Evolutionary conservation across 2,113 vertebrate genomes (phyloP), one percentile per base, ranked within the genome.

Genomic region (Melanotaenia duboulayi): DNA sequence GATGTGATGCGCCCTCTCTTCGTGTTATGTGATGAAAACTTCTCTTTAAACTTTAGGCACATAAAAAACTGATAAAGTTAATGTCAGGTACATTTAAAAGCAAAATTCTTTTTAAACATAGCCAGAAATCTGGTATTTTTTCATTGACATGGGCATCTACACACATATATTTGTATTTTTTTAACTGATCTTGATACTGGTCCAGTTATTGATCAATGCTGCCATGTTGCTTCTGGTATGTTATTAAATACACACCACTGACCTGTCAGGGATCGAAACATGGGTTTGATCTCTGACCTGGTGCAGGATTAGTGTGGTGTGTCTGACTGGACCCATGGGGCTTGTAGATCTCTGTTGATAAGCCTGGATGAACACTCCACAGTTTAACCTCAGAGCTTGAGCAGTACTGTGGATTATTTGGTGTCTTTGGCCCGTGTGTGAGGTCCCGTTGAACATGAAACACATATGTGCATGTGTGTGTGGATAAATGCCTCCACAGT

Each of bases 241-340:
- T 51, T 54, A 32, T 32, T 4, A 52, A 69, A 64, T 13, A n/a
- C 22, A 28, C 7, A n/a, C 52, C 9, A 24, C 51, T 39, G 69
- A 65, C 48, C 44, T 61, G 48, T 61, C 66, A 57, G 40, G 25
- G 66, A 65, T 25, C 25, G 54, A 42, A 19, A 24, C 20, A 44
- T 5, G 12, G 11, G 24, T 86, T 49, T 71, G 69, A 80, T 69
- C 80, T 59, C 25, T 60, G 67, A 85, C 65, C 67, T 44, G 2
- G 37, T 61, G 68, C 48, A 51, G 69, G 11, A 19, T 46, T 50
- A 19, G 22, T 50, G n/a, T 54, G 64, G 62, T 22, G 16, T 64
- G 40, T 68, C 52, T 42, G 62, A 60, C 8, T 19, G 58, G 65
- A 67, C 69, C 60, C 19, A 0, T 20, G 57, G 61, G 73, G 48